Conservation (phyloP, 2,797 vertebrate species). For the Rhabdomys pumilio region DNA sequence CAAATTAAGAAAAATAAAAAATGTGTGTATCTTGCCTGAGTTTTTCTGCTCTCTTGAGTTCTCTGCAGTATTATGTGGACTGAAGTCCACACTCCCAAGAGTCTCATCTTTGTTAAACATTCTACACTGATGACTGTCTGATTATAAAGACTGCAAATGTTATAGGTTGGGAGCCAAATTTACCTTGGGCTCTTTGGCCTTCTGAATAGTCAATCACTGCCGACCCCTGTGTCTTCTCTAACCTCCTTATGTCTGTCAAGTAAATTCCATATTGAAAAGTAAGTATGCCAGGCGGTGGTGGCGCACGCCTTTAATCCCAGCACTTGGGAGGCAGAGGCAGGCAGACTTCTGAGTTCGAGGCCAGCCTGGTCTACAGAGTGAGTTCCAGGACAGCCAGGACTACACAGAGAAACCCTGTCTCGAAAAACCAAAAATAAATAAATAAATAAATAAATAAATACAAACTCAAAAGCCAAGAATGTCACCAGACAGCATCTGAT, state of each 20-base stretch:
- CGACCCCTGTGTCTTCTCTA: background rate
- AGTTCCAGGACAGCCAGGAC: too few species aligned
- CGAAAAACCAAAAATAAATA: too few species aligned
- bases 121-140: background rate
- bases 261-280: background rate
- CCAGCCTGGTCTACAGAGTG: too few species aligned
- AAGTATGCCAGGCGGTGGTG: background rate
- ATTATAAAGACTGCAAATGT: background rate
- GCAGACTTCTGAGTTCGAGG: too few species aligned
- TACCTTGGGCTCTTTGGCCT: background rate
- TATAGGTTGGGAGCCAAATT: background rate
- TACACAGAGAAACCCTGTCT: too few species aligned
- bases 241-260: background rate
- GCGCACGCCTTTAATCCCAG: too few species aligned
- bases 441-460: too few species aligned
- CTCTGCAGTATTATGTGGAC: background rate
- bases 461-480: background rate
- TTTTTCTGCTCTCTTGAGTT: background rate
- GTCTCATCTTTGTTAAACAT: background rate
- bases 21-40: background rate
- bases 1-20: background rate
- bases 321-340: too few species aligned
- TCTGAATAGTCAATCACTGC: background rate
- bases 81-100: background rate
- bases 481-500: background rate